phyloP scores from a whole-genome alignment of 2,797 vertebrate species.

The Periparus ater region DNA sequence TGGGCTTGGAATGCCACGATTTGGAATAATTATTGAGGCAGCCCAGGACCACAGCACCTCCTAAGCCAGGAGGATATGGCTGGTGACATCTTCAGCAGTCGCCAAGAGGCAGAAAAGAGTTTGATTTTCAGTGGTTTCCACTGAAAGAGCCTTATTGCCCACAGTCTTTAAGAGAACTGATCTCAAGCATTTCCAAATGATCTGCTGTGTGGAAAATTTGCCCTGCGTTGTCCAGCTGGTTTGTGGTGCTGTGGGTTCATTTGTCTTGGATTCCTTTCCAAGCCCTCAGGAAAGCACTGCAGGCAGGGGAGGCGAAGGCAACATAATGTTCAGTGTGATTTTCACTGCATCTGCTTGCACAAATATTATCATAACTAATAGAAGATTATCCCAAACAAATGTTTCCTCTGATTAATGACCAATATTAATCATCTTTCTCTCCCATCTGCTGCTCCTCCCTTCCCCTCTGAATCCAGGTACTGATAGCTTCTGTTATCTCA shows the following conservation, averaged over 20 bases:
- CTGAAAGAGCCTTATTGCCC: neutral
- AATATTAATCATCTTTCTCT: conserved; percentile 64
- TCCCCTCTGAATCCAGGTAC: conserved; percentile 49
- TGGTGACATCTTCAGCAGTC: neutral
- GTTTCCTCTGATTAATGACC: conserved; percentile 64
- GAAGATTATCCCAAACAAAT: conserved; percentile 51
- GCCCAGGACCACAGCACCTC: neutral
- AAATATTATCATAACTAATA: conserved; percentile 51
- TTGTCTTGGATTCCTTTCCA: conserved; percentile 32
- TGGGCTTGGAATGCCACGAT: neutral
- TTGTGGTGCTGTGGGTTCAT: neutral
- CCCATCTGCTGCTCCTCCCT: conserved; percentile 56
- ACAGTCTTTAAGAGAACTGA: neutral
- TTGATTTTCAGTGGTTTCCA: neutral
- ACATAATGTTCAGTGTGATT: conserved; percentile 9
- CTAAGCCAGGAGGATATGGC: neutral
- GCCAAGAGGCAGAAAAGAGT: neutral
- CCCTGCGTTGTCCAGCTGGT: neutral
- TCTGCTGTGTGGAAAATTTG: neutral
- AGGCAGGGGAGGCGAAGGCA: neutral
- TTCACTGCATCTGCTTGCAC: conserved; percentile 42
- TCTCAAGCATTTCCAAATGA: neutral
- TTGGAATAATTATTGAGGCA: neutral
- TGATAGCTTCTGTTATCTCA: conserved; percentile 10
- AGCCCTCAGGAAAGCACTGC: neutral